Base-by-base conservation (phyloP, 2,113 vertebrate genomes). In the Chamaea fasciata region DNA sequence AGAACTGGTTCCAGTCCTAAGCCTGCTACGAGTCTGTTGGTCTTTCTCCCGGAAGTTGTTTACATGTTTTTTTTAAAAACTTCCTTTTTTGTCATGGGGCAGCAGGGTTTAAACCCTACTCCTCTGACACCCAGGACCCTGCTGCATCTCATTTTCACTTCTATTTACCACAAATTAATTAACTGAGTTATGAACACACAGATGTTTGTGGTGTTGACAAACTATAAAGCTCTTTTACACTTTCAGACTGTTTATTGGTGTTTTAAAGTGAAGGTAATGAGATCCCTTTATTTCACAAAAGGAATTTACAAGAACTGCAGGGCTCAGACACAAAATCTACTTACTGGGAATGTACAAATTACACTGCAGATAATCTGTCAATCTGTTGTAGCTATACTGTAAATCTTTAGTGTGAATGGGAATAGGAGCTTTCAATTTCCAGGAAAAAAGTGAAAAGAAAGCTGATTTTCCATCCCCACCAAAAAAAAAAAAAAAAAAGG, bases 211-310 rank as follows among this genome's bases (percentile, higher is more conserved):
- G 59, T 65, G 94, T 50, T 83, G 92, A 92, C 85, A 96, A 94
- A 88, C 79, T 27, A n/a, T 76, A 91, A 89, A 85, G 89, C 39
- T 62, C 62, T 95, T 91, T 90, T 79, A 89, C 87, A 62, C 75
- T 39, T 82, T 85, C 55, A 79, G 57, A 85, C 39, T 76, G 57
- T 85, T 94, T 89, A 89, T 41, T 76, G 74, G 62, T 0, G 0
- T 55, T 87, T 96, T 87, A 95, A 91, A 95, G 84, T 65, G 57
- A 59, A 76, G 62, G 74, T 90, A 82, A 89, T 84, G 80, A 91
- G 91, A 60, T 75, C 65, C 37, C 17, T 84, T 90, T 60, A 41
- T 63, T 28, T 22, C 74, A 82, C 76, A 89, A 87, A 87, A 89
- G 73, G 83, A 87, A 91, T 89, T 92, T 83, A 92, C 6, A 9